Conservation (phyloP, 30 jellyfish, hydroid and myxozoan genomes). For the Phacellophora camtschatica region DNA sequence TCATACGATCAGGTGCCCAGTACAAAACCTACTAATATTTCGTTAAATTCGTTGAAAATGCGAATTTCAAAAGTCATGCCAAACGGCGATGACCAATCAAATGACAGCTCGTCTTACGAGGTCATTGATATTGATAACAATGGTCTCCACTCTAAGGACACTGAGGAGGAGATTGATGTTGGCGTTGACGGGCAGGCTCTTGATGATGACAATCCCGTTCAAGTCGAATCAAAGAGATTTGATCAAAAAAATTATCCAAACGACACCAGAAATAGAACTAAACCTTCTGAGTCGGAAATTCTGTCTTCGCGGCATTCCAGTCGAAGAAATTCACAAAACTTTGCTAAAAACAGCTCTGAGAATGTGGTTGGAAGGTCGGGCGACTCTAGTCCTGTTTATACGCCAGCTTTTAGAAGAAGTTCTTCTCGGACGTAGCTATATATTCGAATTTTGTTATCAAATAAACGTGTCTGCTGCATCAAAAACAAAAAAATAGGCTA, state of each 20-base stretch:
- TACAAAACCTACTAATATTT: slow-evolving; percentile 8
- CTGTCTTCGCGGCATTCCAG: slow-evolving; percentile 36
- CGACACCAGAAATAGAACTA: too few relatives aligned
- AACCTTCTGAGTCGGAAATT: too few relatives aligned
- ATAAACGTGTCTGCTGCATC: too few relatives aligned
- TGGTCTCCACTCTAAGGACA: not conserved
- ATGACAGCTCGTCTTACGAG: slow-evolving; percentile 3
- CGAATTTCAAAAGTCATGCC: slow-evolving; percentile 6
- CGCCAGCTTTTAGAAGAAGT: slow-evolving; percentile 48
- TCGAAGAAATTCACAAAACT: slow-evolving; percentile 38
- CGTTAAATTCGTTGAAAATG: slow-evolving; percentile 17
- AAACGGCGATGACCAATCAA: not conserved
- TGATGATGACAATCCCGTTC: too few relatives aligned
- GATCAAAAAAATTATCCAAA: not conserved
- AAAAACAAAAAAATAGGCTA: too few relatives aligned
- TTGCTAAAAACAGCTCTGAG: slow-evolving; percentile 54
- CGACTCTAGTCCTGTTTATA: slow-evolving; percentile 49
- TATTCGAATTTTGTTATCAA: too few relatives aligned
- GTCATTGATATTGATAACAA: slow-evolving; percentile 4
- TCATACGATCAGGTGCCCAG: slow-evolving; percentile 85
- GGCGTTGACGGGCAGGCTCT: slow-evolving; percentile 1
- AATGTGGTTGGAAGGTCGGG: slow-evolving; percentile 13
- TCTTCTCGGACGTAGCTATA: slow-evolving; percentile 16
- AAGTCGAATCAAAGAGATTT: not conserved
- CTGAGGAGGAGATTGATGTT: slow-evolving; percentile 33